A percentile compares a stretch with the other conserved stretches of the same genome.
Conservation (phyloP, 2,888 invertebrate genomes). For the Drosophila bunnanda region DNA sequence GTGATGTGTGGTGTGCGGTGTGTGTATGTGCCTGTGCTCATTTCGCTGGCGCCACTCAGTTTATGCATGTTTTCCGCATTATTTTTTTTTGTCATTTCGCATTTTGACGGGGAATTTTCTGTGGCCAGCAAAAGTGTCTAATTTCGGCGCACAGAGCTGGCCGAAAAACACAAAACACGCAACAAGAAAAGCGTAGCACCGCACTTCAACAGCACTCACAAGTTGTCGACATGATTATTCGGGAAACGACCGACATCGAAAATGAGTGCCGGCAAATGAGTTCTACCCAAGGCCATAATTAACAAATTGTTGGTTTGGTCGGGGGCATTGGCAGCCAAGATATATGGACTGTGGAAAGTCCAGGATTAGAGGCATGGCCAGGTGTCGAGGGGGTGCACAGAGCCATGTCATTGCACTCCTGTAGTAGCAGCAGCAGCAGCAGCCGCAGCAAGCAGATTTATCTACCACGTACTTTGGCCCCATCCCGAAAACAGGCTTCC, state of each 20-base stretch:
- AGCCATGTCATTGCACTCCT: constrained; percentile 69
- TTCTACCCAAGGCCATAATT: constrained; percentile 66
- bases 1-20: constrained; percentile 2
- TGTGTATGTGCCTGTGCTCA: constrained; percentile 60
- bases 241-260: constrained; percentile 20
- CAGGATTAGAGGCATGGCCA: too few relatives aligned
- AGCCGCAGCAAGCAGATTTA: constrained; percentile 58
- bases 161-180: constrained; percentile 41
- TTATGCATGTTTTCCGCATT: constrained; percentile 72
- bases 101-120: constrained; percentile 56
- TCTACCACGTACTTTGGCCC: constrained; percentile 74
- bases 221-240: constrained; percentile 46
- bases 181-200: constrained; percentile 15
- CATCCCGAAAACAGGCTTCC: constrained; percentile 49
- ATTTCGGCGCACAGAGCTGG: constrained; percentile 62
- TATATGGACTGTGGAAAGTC: constrained; percentile 8
- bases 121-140: constrained; percentile 74
- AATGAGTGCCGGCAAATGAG: too few relatives aligned
- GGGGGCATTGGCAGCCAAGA: neutral
- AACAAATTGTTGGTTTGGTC: constrained; percentile 40
- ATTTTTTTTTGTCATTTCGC: constrained; percentile 68
- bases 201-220: constrained; percentile 34
- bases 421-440: constrained; percentile 13
- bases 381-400: constrained; percentile 29
- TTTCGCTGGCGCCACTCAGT: constrained; percentile 70